Evolutionary conservation across 2,797 vertebrate species (phyloP), one percentile per base, ranked within the genome.

Genomic region (Gorsachius magnificus): DNA sequence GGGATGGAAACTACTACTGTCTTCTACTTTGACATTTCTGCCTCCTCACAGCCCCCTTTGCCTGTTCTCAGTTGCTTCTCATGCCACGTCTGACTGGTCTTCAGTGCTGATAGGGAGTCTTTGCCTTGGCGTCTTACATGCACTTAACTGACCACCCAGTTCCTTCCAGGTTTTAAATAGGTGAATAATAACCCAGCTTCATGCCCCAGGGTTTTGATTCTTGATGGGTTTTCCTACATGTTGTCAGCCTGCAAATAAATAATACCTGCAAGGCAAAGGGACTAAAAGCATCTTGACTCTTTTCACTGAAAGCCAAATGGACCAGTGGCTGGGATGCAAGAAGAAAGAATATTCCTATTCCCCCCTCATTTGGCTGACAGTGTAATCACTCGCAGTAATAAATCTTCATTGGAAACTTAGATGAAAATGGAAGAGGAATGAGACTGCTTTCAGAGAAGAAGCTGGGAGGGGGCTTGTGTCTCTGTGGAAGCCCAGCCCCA

Each of bases 381-480:
- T 0, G 0, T 92, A 94, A 96, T 96, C 75, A 77, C 68, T 95
- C 68, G 64, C 61, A 58, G 87, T 89, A 95, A 95, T 95, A 96
- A 96, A 94, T 96, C 93, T 93, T 94, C 81, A 61, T 83, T 95
- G 93, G 75, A 90, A 95, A 91, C 86, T 65, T 53, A 83, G 80
- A 87, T 89, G 90, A 92, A 95, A 93, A 83, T 71, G 68, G 89
- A 89, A 83, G 65, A 92, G 50, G 82, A 83, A 81, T 0, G 7
- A 92, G 69, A 93, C 25, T 36, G 54, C 50, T 95, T 87, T 93
- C 83, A 69, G 87, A 64, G 50, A 48, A 79, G 70, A 74, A 89
- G 48, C 26, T 83, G 80, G 69, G 60, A 84, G 71, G 57, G 60
- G 68, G 25, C 7, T 77, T 57, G 16, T 26, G 24, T 57, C 57